A percentile compares a stretch with the other conserved stretches of the same genome.
Conservation (phyloP, 2,797 vertebrate species). For the Darevskia nairensis region DNA sequence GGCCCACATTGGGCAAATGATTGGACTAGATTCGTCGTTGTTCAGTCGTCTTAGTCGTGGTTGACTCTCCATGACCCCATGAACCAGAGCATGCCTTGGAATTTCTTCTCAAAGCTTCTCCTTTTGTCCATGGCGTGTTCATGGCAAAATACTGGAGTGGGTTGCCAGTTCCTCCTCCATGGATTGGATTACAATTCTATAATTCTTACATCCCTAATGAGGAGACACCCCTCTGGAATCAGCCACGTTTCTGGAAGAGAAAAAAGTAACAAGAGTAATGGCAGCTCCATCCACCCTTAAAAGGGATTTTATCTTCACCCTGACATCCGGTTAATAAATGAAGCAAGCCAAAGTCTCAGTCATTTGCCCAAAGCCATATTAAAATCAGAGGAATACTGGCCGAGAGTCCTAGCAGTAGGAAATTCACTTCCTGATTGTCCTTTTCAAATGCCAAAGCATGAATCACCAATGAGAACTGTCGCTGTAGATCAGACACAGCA, state of each 20-base stretch:
- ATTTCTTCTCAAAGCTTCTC: too few species aligned
- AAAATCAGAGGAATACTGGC: constrained; percentile 1
- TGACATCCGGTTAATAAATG: neutral
- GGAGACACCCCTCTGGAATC: neutral
- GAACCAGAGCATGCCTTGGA: too few species aligned
- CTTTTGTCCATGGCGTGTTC: too few species aligned
- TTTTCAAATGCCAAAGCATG: constrained; percentile 7
- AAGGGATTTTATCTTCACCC: neutral
- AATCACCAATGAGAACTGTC: neutral
- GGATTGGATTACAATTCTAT: too few species aligned
- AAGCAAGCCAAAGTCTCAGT: neutral
- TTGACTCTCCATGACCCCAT: too few species aligned
- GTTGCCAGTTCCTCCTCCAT: too few species aligned
- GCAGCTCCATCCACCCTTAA: neutral
- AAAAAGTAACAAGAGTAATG: neutral
- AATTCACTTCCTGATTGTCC: neutral
- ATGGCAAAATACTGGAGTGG: too few species aligned
- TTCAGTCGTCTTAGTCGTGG: too few species aligned
- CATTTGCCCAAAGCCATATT: neutral
- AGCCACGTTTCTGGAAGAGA: neutral
- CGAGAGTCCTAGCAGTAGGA: neutral
- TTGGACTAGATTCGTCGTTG: too few species aligned
- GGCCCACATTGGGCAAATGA: too few species aligned
- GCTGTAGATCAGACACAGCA: neutral
- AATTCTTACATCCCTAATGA: too few species aligned